Conservation (phyloP, 2,797 vertebrate genomes). For the Oophaga sylvatica region DNA sequence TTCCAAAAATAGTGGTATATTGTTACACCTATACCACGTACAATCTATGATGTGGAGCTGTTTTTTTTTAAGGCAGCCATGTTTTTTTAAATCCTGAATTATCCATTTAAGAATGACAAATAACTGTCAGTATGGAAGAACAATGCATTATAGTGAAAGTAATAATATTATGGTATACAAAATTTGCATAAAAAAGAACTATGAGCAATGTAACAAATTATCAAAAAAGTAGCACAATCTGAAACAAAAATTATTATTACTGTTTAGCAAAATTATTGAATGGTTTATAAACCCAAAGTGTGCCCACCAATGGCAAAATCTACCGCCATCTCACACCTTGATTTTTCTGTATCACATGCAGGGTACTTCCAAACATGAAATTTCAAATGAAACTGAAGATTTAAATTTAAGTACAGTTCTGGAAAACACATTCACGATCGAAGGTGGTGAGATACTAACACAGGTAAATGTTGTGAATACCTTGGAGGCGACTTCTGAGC, state of each 20-base stretch:
- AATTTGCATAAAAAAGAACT: neutral
- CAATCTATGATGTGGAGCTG: no score
- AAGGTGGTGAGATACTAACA: neutral
- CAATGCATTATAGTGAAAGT: neutral
- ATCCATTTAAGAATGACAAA: neutral
- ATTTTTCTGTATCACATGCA: conserved; percentile 1
- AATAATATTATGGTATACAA: neutral
- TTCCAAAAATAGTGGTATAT: no score
- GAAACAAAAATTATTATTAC: neutral
- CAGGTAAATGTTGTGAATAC: conserved; percentile 10
- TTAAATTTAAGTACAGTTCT: neutral
- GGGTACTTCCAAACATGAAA: conserved; percentile 27
- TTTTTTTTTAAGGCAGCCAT: no score
- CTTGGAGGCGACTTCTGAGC: no score
- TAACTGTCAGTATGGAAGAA: neutral
- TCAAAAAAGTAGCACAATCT: neutral
- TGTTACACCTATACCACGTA: no score
- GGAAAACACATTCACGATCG: neutral
- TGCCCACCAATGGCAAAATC: neutral
- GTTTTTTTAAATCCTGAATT: no score
- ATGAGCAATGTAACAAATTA: neutral
- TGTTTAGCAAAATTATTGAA: neutral
- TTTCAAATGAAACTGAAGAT: conserved; percentile 34
- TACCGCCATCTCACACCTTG: neutral
- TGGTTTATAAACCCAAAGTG: neutral